phyloP scores from a whole-genome alignment of 1,140 invertebrate species.

The Pomacea maculata region DNA sequence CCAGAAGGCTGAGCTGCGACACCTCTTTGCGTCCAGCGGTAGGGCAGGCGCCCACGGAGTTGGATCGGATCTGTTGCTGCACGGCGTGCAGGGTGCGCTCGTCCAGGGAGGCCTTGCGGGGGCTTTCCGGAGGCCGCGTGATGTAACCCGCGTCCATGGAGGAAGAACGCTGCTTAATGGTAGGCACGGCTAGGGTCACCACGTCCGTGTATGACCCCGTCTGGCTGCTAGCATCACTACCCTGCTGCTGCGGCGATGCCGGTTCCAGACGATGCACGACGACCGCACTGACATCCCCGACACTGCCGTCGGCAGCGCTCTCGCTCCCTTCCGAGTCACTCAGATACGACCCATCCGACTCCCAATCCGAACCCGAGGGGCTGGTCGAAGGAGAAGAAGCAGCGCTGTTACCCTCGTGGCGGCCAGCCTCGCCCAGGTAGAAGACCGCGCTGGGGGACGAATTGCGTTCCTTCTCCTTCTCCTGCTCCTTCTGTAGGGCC shows the following conservation, averaged over 20 bases:
- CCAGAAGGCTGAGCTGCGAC: slow-evolving; percentile 16
- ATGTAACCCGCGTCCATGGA: slow-evolving; percentile 57
- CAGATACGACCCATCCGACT: slow-evolving; percentile 27
- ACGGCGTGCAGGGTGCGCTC: slow-evolving; percentile 12
- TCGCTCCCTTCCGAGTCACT: slow-evolving; percentile 31
- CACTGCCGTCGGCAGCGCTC: slow-evolving; percentile 9
- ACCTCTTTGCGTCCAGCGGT: slow-evolving; percentile 4
- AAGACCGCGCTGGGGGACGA: slow-evolving; percentile 26
- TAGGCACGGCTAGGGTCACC: slow-evolving; percentile 57
- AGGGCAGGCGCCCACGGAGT: slow-evolving; percentile 16
- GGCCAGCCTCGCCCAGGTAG: slow-evolving; percentile 35
- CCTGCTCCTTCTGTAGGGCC: slow-evolving; percentile 60
- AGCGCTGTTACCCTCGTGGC: background rate
- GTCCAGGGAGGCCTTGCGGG: slow-evolving; percentile 30
- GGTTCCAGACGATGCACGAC: background rate
- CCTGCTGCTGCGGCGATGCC: slow-evolving; percentile 1
- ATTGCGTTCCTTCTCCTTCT: slow-evolving; percentile 16
- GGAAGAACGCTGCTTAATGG: slow-evolving; percentile 56
- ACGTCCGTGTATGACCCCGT: slow-evolving; percentile 43
- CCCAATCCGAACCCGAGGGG: background rate
- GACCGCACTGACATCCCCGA: slow-evolving; percentile 25
- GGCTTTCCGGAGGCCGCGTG: slow-evolving; percentile 22
- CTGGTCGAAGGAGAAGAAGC: background rate
- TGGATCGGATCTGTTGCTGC: slow-evolving; percentile 19
- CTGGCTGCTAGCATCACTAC: background rate